Evolutionary conservation across 2,113 vertebrate genomes (phyloP).

Genomic region (Callocephalon fimbriatum): DNA sequence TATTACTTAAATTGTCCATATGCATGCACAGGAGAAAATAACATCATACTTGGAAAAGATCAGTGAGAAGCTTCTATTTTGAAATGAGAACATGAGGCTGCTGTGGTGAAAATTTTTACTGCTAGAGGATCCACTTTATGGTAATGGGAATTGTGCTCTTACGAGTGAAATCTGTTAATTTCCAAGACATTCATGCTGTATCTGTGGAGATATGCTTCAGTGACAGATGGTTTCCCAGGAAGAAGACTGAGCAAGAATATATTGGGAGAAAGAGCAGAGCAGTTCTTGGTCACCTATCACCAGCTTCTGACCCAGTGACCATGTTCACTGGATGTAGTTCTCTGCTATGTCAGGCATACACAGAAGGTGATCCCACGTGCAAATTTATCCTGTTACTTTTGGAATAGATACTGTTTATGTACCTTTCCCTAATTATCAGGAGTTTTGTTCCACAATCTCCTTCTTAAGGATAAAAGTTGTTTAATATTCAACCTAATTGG

Average conservation of each 20-base stretch:
- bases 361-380: accelerated
- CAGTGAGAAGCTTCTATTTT: background rate
- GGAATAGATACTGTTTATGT: background rate
- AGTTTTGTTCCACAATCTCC: background rate
- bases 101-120: background rate
- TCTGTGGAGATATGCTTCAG: background rate
- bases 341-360: too few relatives aligned
- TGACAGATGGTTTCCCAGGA: background rate
- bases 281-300: background rate
- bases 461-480: background rate
- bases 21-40: background rate
- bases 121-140: background rate
- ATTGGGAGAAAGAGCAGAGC: background rate
- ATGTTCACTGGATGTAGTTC: background rate
- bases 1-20: background rate
- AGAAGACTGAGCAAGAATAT: background rate
- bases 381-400: background rate
- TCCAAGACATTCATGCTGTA: background rate
- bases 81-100: background rate
- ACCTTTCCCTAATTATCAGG: background rate
- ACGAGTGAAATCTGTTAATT: background rate
- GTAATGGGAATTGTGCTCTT: too few relatives aligned
- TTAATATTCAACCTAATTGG: background rate
- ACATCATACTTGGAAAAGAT: background rate
- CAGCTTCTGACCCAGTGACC: background rate